Percentiles rank a stretch among this genome's conserved stretches.
These are phyloP conservation scores for Lordiphosa clarofinis DNA, from an alignment of 1,140 invertebrate genomes.

Conservation along the genomic window DNA sequence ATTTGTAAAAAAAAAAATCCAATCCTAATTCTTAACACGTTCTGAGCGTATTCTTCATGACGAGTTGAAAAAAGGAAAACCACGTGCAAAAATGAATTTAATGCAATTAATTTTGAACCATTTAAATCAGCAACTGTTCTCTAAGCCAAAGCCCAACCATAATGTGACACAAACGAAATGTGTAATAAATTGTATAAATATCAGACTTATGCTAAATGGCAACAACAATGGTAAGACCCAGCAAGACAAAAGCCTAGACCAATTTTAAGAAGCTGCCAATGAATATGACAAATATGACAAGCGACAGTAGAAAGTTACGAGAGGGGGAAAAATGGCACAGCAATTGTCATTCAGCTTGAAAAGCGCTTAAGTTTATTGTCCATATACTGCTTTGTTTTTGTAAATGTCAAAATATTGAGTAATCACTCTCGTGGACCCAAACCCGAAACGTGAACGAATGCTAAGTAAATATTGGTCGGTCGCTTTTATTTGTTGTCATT, in stretches of 20 bases:
- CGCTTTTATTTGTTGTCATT: slow-evolving; percentile 28
- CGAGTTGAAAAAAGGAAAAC: slow-evolving; percentile 16
- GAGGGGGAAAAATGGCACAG: slow-evolving; percentile 63
- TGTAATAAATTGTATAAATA: slow-evolving; percentile 64
- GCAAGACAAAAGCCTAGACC: slow-evolving; percentile 61
- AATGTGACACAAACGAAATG: slow-evolving; percentile 55
- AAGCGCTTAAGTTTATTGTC: slow-evolving; percentile 76
- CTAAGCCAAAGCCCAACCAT: neutral
- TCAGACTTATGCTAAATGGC: slow-evolving; percentile 56
- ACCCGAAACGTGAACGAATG: slow-evolving; percentile 56
- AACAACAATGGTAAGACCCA: slow-evolving; percentile 37
- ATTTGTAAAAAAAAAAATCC: slow-evolving; percentile 8
- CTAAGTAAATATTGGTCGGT: slow-evolving; percentile 63
- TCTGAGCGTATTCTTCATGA: slow-evolving; percentile 49
- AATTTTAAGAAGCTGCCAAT: slow-evolving; percentile 72
- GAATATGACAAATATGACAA: slow-evolving; percentile 62
- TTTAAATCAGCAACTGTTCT: slow-evolving; percentile 15
- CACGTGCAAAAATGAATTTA: slow-evolving; percentile 44
- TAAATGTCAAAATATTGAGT: slow-evolving; percentile 77
- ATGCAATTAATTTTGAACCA: slow-evolving; percentile 47
- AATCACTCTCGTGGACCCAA: slow-evolving; percentile 40
- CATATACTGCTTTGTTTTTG: slow-evolving; percentile 52
- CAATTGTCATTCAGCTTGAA: slow-evolving; percentile 72
- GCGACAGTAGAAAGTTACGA: slow-evolving; percentile 71
- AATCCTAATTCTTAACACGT: slow-evolving; percentile 38